These are phyloP conservation scores for Creontiades dilutus DNA, from an alignment of 2,888 invertebrate genomes.

Conservation along the genomic window DNA sequence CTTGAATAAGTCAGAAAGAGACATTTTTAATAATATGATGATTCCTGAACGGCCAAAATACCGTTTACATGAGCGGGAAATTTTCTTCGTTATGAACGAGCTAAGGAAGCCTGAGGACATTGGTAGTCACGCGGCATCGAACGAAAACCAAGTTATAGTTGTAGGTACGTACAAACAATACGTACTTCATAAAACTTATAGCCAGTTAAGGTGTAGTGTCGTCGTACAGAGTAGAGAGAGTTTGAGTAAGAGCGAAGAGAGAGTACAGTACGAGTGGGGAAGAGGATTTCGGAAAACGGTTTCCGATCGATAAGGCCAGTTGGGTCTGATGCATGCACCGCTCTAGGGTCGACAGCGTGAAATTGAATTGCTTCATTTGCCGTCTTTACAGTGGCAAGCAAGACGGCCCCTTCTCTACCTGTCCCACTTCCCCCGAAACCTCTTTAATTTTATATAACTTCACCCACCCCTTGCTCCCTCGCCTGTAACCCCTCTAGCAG, in stretches of 20 bases:
- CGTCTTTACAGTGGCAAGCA: constrained; percentile 71
- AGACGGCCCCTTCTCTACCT: constrained; percentile 63
- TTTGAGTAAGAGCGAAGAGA: background rate
- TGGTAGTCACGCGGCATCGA: too few species aligned
- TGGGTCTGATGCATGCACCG: constrained; percentile 73
- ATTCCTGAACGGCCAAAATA: too few species aligned
- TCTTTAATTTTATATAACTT: constrained; percentile 69
- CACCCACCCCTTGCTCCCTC: constrained; percentile 3
- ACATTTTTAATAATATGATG: too few species aligned
- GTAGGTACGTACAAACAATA: too few species aligned
- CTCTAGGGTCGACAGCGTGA: constrained; percentile 75
- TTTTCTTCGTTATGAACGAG: too few species aligned
- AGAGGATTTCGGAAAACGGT: constrained; percentile 71
- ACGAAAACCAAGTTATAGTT: too few species aligned
- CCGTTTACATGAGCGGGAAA: too few species aligned
- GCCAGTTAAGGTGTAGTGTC: too few species aligned
- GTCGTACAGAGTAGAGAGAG: background rate
- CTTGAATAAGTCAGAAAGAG: too few species aligned
- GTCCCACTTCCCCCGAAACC: constrained; percentile 27
- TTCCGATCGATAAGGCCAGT: constrained; percentile 62
- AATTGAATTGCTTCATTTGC: constrained; percentile 76
- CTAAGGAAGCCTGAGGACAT: too few species aligned
- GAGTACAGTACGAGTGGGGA: constrained; percentile 30
- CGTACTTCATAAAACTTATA: too few species aligned
- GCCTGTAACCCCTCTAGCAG: background rate